Evolutionary conservation across 2,888 invertebrate genomes (phyloP).

Genomic region (Odiellus spinosus): DNA sequence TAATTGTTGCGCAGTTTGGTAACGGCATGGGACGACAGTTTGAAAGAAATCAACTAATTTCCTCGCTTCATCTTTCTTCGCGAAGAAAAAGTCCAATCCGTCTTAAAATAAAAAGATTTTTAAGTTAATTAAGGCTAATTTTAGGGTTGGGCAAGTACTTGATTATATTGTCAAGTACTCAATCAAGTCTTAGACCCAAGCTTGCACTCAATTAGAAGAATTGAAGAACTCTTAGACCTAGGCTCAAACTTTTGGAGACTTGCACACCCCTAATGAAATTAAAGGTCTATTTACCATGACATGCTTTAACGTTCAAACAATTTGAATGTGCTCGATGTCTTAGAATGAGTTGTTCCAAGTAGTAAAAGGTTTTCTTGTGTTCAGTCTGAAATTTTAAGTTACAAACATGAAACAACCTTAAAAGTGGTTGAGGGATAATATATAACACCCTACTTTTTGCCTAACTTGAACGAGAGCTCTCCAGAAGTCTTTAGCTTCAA

Average conservation of each 20-base stretch:
- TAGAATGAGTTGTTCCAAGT: conserved; percentile 88
- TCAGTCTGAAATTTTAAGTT: conserved; percentile 44
- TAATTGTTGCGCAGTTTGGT: conserved; percentile 63
- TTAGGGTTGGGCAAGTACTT: too few species aligned
- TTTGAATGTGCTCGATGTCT: conserved; percentile 86
- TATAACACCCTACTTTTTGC: conserved; percentile 34
- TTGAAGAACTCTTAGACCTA: too few species aligned
- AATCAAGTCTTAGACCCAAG: too few species aligned
- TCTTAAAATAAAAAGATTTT: conserved; percentile 38
- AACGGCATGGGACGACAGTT: conserved; percentile 65
- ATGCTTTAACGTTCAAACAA: conserved; percentile 72
- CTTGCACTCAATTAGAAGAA: too few species aligned
- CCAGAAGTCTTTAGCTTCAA: conserved; percentile 97
- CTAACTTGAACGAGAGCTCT: conserved; percentile 52
- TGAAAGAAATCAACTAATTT: conserved; percentile 89
- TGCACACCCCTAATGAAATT: conserved; percentile 1
- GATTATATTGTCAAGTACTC: too few species aligned
- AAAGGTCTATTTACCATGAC: conserved; percentile 41
- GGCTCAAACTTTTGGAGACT: too few species aligned
- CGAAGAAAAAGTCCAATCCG: conserved; percentile 89
- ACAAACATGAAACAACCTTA: neutral
- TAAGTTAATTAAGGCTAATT: neutral
- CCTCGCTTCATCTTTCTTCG: conserved; percentile 71
- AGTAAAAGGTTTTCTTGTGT: conserved; percentile 94
- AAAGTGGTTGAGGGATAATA: neutral